Conservation (phyloP, 2,888 invertebrate genomes). For the Diloba caeruleocephala region DNA sequence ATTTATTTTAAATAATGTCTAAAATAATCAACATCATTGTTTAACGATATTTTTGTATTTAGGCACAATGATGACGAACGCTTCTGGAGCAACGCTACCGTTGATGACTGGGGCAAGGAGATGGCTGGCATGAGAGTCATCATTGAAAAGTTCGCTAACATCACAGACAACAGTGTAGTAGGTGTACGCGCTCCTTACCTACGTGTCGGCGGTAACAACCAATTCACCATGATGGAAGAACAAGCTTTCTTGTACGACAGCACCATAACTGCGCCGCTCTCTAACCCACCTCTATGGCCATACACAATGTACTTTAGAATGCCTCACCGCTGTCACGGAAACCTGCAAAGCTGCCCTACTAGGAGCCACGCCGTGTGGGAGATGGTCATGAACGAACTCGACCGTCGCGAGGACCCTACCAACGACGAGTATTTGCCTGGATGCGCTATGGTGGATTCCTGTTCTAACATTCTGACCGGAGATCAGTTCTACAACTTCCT, state of each 20-base stretch:
- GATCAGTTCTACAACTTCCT: slow-evolving; percentile 98
- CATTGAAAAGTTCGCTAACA: slow-evolving; percentile 96
- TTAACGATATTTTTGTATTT: slow-evolving; percentile 23
- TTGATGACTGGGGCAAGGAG: slow-evolving; percentile 98
- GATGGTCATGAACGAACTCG: slow-evolving; percentile 98
- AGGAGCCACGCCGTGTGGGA: slow-evolving; percentile 98
- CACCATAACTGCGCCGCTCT: slow-evolving; percentile 97
- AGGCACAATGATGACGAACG: slow-evolving; percentile 97
- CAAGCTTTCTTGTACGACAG: slow-evolving; percentile 98
- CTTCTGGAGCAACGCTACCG: slow-evolving; percentile 97
- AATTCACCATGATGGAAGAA: slow-evolving; percentile 99
- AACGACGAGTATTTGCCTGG: slow-evolving; percentile 97
- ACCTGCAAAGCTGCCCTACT: slow-evolving; percentile 96
- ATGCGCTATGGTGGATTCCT: slow-evolving; percentile 98
- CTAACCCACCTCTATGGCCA: slow-evolving; percentile 98
- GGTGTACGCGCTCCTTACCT: slow-evolving; percentile 97
- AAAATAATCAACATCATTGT: no score
- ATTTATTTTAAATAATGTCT: no score
- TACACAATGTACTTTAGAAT: slow-evolving; percentile 99
- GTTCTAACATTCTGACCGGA: slow-evolving; percentile 96
- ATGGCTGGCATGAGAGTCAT: slow-evolving; percentile 98
- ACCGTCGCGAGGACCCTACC: slow-evolving; percentile 96
- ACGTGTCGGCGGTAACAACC: slow-evolving; percentile 97
- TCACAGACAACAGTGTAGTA: slow-evolving; percentile 97
- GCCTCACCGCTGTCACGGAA: slow-evolving; percentile 98